These are phyloP conservation scores for Noctua janthe DNA, from an alignment of 2,888 invertebrate species.

Conservation along the genomic window DNA sequence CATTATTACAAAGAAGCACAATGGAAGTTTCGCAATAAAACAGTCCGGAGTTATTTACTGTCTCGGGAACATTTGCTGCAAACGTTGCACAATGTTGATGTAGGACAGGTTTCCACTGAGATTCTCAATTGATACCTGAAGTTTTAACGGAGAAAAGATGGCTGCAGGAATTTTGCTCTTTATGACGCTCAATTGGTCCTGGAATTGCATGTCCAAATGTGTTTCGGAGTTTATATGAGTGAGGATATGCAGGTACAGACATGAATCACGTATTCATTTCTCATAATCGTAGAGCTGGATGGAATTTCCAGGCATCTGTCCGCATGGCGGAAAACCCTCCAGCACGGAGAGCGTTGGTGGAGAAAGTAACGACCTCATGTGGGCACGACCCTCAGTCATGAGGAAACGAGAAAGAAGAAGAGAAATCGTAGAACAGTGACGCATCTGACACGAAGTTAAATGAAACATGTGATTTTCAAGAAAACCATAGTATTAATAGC, in stretches of 20 bases:
- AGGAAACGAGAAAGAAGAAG: too few relatives aligned
- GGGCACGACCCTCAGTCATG: too few relatives aligned
- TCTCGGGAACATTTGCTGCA: conserved; percentile 48
- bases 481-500: too few relatives aligned
- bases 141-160: conserved; percentile 36
- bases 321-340: too few relatives aligned
- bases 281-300: too few relatives aligned
- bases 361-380: too few relatives aligned
- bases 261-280: too few relatives aligned
- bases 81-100: conserved; percentile 58
- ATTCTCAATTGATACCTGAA: conserved; percentile 57
- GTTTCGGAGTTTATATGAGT: background rate
- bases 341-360: too few relatives aligned
- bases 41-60: conserved; percentile 66
- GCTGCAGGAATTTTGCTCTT: background rate
- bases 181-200: conserved; percentile 2
- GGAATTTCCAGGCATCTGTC: too few relatives aligned
- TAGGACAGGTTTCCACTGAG: conserved; percentile 44
- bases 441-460: too few relatives aligned
- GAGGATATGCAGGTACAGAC: background rate
- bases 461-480: too few relatives aligned
- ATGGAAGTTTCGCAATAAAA: conserved; percentile 67
- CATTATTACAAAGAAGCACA: conserved; percentile 57
- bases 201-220: background rate
- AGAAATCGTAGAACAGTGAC: too few relatives aligned